Evolutionary conservation across 2,888 invertebrate species (phyloP), one percentile per base, ranked within the genome.

Genomic region (Lasioglossum lativentre): DNA sequence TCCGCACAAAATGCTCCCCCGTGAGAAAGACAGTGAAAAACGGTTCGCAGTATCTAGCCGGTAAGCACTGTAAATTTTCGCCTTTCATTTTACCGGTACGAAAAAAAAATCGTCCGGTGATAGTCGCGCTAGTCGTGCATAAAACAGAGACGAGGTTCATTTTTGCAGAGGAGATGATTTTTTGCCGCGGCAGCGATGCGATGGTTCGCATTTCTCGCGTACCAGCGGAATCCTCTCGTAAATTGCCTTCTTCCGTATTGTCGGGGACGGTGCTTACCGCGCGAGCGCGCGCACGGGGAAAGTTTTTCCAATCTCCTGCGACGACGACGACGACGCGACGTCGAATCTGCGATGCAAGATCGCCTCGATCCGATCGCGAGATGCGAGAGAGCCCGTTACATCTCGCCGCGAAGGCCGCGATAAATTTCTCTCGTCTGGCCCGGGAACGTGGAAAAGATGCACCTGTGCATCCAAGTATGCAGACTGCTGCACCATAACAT

Each of bases 221-320:
- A 76, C 78, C 78, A 73, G 77, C 78, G 63, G 79, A 83, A 80
- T 88, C 89, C 77, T 83, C 83, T 73, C 71, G 83, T 82, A 89
- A 89, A 89, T 90, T 90, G 82, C 78, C 77, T 75, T 84, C 90
- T 86, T 89, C 90, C 90, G 89, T 87, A 89, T 89, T 87, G 85
- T 89, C 89, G 82, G 82, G 82, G 89, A 78, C 85, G 80, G 66
- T 73, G 83, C 75, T 89, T 82, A 80, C 63, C 71, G 75, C 56
- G 52, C 52, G 52, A 52, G 23, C 68, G 78, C 80, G 23, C 23
- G 19, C 59, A 78, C 77, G 34, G 80, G 81, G 86, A 90, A 89
- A 86, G 86, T 89, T 90, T 90, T 88, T 88, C 88, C 84, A 84
- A 88, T 90, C 82, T 82, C 77, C 12, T 56, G 56, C 56, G 56